Conservation (phyloP, 2,888 invertebrate genomes). For the Panorpa germanica region DNA sequence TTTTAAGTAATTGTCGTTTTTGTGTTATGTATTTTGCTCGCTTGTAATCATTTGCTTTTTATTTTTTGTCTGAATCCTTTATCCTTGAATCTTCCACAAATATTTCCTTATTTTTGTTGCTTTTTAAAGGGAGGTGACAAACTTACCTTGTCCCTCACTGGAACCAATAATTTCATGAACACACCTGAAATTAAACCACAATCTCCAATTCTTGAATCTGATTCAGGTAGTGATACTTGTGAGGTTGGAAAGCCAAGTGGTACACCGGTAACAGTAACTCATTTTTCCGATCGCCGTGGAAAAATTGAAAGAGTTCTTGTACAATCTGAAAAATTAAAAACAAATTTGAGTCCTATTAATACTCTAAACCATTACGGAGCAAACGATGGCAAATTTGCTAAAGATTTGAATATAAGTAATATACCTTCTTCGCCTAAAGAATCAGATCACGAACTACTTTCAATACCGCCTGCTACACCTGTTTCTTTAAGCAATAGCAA, state of each 20-base stretch:
- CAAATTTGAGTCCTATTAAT: too few relatives aligned
- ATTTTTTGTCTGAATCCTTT: constrained; percentile 10
- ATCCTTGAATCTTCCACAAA: constrained; percentile 4
- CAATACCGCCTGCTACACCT: too few relatives aligned
- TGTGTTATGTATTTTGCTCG: constrained; percentile 8
- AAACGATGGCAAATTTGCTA: too few relatives aligned
- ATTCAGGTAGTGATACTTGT: constrained; percentile 14
- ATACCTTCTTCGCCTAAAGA: too few relatives aligned
- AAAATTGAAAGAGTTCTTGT: constrained; percentile 19
- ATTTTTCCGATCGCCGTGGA: constrained; percentile 24
- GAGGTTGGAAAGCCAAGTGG: constrained; percentile 20
- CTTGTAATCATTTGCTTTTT: constrained; percentile 10
- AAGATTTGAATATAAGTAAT: too few relatives aligned
- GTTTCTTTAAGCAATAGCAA: too few relatives aligned
- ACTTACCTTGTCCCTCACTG: constrained; percentile 42
- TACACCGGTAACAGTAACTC: constrained; percentile 40
- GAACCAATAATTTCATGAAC: constrained; percentile 19
- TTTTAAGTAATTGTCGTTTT: too few relatives aligned
- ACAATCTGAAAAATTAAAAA: constrained; percentile 8
- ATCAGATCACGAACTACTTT: too few relatives aligned
- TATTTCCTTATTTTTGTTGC: constrained; percentile 16
- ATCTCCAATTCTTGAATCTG: constrained; percentile 12
- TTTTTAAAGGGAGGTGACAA: constrained; percentile 44
- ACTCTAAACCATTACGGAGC: too few relatives aligned
- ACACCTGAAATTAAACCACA: constrained; percentile 11